These are phyloP conservation scores for Bombus sibiricus DNA, from an alignment of 1,140 invertebrate species.

Conservation along the genomic window DNA sequence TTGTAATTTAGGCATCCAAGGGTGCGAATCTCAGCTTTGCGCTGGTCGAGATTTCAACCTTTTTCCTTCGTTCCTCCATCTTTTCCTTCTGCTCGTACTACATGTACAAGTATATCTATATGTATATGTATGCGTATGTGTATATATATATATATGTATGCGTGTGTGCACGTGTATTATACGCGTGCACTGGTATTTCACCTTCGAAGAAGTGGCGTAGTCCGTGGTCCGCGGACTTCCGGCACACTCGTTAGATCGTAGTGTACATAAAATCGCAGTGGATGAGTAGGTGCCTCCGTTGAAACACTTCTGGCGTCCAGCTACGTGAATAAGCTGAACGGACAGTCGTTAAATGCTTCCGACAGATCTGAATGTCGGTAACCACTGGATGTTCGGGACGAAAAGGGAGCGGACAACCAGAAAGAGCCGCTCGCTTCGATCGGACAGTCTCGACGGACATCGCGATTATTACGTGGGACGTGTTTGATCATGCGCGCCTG, in stretches of 20 bases:
- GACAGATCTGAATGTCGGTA: constrained; percentile 51
- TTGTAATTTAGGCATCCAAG: constrained; percentile 11
- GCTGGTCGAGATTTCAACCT: neutral
- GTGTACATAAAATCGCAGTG: constrained; percentile 57
- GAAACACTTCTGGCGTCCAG: constrained; percentile 54
- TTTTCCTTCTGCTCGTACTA: too few species aligned
- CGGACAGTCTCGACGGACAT: constrained; percentile 25
- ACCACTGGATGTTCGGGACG: constrained; percentile 17
- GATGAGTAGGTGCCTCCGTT: constrained; percentile 48
- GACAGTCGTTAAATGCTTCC: constrained; percentile 64
- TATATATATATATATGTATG: neutral
- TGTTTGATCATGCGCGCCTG: constrained; percentile 33
- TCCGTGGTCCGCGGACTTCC: constrained; percentile 31
- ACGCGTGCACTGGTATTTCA: neutral
- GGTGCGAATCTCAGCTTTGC: neutral
- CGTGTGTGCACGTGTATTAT: neutral
- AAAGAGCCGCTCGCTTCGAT: constrained; percentile 38
- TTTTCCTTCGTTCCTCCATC: neutral
- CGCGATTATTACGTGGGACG: constrained; percentile 32
- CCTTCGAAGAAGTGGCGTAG: neutral
- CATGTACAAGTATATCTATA: neutral
- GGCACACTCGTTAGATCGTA: constrained; percentile 59
- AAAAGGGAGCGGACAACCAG: constrained; percentile 25
- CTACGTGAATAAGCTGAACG: constrained; percentile 60
- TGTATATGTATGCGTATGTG: neutral